Conservation (phyloP, 2,888 invertebrate genomes). For the Leucophora obtusa region DNA sequence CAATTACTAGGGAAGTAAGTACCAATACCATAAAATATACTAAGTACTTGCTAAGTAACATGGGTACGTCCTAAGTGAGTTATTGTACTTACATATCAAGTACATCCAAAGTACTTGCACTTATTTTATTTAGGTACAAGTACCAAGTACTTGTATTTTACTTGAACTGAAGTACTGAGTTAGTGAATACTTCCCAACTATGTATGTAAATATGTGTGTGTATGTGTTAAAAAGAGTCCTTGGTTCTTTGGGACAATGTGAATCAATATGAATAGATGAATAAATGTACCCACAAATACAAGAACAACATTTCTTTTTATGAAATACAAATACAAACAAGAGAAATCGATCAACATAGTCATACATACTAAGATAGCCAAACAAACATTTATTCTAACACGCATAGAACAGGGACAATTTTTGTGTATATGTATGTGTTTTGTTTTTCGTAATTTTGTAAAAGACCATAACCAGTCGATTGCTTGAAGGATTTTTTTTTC, state of each 20-base stretch:
- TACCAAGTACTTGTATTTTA: too few species aligned
- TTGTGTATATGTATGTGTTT: neutral
- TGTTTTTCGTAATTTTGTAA: neutral
- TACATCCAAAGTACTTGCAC: too few species aligned
- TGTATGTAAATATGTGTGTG: neutral
- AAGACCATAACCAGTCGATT: constrained; percentile 12
- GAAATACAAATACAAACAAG: constrained; percentile 15
- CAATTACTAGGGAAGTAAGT: too few species aligned
- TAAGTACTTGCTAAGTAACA: too few species aligned
- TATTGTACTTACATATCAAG: too few species aligned
- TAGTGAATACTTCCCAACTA: too few species aligned
- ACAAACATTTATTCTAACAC: neutral
- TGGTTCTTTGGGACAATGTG: neutral
- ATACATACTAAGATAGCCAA: neutral
- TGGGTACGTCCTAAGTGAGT: too few species aligned
- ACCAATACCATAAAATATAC: too few species aligned
- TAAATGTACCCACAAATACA: constrained; percentile 13
- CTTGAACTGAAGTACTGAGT: too few species aligned
- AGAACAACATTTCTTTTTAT: neutral
- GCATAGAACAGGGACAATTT: constrained; percentile 2
- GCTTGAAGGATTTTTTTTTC: constrained; percentile 11
- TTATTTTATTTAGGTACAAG: too few species aligned
- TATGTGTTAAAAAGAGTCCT: neutral
- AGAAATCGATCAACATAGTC: constrained; percentile 7
- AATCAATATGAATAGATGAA: constrained; percentile 35